A percentile compares a stretch with the other conserved stretches of the same genome.
These are phyloP conservation scores for Calycopis cecrops DNA, from an alignment of 1,140 invertebrate species.

Conservation along the genomic window DNA sequence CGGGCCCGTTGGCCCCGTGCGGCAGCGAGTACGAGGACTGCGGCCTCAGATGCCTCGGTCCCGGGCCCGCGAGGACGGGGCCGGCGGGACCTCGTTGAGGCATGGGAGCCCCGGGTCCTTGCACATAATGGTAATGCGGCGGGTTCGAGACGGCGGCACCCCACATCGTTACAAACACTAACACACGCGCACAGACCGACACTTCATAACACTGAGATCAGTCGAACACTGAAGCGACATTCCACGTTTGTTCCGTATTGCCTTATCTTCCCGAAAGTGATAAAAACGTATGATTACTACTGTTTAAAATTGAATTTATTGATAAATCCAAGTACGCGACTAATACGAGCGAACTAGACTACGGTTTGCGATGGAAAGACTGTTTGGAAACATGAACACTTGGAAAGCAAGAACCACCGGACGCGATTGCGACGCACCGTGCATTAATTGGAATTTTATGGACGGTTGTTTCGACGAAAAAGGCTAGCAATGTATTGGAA, in stretches of 20 bases:
- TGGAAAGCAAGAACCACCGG: constrained; percentile 65
- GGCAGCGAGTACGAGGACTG: constrained; percentile 67
- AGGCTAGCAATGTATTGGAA: constrained; percentile 41
- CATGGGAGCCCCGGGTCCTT: constrained; percentile 40
- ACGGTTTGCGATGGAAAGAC: constrained; percentile 62
- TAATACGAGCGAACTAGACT: constrained; percentile 46
- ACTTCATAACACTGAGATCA: constrained; percentile 54
- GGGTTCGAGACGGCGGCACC: constrained; percentile 67
- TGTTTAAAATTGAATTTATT: constrained; percentile 44
- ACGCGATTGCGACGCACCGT: constrained; percentile 58
- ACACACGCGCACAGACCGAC: constrained; percentile 42
- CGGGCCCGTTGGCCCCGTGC: constrained; percentile 55
- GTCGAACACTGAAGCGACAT: constrained; percentile 47
- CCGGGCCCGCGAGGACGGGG: constrained; percentile 47
- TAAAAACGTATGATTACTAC: constrained; percentile 47
- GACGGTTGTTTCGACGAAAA: constrained; percentile 61
- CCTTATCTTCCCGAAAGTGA: constrained; percentile 50
- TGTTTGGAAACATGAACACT: constrained; percentile 52
- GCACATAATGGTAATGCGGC: constrained; percentile 63
- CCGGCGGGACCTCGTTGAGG: constrained; percentile 50
- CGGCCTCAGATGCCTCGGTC: constrained; percentile 49
- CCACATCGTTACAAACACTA: constrained; percentile 57
- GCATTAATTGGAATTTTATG: constrained; percentile 67
- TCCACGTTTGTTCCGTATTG: constrained; percentile 32
- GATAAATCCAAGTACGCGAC: constrained; percentile 35